These are phyloP conservation scores for Numenius arquata DNA, from an alignment of 2,113 vertebrate genomes.

Conservation along the genomic window DNA sequence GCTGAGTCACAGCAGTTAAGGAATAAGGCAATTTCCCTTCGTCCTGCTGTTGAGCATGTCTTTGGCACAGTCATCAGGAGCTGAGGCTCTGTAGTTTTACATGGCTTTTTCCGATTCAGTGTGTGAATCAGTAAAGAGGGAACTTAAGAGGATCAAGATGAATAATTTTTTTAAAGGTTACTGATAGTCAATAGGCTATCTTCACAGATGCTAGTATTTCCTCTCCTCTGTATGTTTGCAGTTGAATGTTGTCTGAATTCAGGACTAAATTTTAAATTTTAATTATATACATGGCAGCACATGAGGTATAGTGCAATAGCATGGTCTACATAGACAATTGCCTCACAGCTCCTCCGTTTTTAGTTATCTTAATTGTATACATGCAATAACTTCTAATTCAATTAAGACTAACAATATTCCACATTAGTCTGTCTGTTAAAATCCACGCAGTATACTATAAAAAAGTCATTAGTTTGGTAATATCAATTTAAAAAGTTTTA, in stretches of 20 bases:
- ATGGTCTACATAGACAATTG: not conserved
- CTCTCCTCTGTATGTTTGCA: not conserved
- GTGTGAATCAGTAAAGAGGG: not conserved
- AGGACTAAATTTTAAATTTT: not conserved
- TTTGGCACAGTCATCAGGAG: not conserved
- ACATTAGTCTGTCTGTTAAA: slow-evolving; percentile 51
- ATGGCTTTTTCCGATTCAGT: not conserved
- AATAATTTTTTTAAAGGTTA: not conserved
- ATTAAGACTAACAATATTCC: slow-evolving; percentile 35
- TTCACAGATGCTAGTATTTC: not conserved
- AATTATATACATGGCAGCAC: not conserved
- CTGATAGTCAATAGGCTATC: not conserved
- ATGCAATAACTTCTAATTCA: slow-evolving; percentile 57
- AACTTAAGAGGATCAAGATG: not conserved
- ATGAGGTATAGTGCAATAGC: not conserved
- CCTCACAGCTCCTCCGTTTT: slow-evolving; percentile 11
- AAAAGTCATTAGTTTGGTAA: slow-evolving; percentile 60
- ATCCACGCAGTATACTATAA: slow-evolving; percentile 41
- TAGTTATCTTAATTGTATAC: slow-evolving; percentile 25
- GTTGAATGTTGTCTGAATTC: not conserved
- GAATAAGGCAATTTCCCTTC: not conserved
- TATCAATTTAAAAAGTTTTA: slow-evolving; percentile 67
- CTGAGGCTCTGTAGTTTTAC: not conserved
- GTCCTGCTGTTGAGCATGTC: fast-evolving
- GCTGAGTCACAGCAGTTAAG: not conserved